A percentile compares a stretch with the other conserved stretches of the same genome.
Evolutionary conservation across 2,888 invertebrate species (phyloP).

Genomic region (Metopia argyrocephala): DNA sequence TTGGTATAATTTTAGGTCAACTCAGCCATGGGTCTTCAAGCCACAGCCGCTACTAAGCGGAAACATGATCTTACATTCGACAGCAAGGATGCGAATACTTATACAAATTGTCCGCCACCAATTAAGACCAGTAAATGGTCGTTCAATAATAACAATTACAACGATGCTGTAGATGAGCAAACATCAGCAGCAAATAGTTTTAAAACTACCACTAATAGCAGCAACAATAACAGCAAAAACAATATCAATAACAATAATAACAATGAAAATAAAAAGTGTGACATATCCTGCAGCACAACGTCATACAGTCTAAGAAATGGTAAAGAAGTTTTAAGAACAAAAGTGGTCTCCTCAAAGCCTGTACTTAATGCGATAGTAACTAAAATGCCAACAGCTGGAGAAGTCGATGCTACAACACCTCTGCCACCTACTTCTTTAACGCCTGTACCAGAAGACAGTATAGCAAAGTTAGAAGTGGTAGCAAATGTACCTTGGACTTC

Average conservation of each 20-base stretch:
- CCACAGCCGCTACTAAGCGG: constrained; percentile 84
- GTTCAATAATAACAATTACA: constrained; percentile 76
- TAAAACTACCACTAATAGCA: constrained; percentile 45
- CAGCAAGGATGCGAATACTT: constrained; percentile 79
- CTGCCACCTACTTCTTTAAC: constrained; percentile 74
- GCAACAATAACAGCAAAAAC: constrained; percentile 52
- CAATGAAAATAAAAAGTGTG: constrained; percentile 58
- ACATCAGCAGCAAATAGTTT: constrained; percentile 67
- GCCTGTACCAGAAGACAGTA: constrained; percentile 76
- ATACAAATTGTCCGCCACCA: constrained; percentile 79
- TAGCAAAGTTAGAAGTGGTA: constrained; percentile 78
- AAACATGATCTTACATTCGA: constrained; percentile 81
- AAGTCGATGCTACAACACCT: constrained; percentile 69
- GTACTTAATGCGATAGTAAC: constrained; percentile 64
- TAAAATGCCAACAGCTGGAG: constrained; percentile 62
- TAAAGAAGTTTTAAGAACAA: constrained; percentile 51
- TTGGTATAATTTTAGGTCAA: constrained; percentile 72
- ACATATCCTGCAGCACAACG: constrained; percentile 51
- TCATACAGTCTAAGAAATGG: constrained; percentile 57
- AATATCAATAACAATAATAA: constrained; percentile 58
- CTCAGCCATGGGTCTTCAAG: constrained; percentile 88
- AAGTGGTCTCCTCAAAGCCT: constrained; percentile 27
- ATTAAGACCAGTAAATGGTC: constrained; percentile 82
- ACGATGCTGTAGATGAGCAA: constrained; percentile 73
- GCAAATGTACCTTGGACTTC: constrained; percentile 76